A percentile compares a stretch with the other conserved stretches of the same genome.
These are phyloP conservation scores for Eulemur mongoz DNA, from an alignment of 2,797 vertebrate species.

Conservation along the genomic window DNA sequence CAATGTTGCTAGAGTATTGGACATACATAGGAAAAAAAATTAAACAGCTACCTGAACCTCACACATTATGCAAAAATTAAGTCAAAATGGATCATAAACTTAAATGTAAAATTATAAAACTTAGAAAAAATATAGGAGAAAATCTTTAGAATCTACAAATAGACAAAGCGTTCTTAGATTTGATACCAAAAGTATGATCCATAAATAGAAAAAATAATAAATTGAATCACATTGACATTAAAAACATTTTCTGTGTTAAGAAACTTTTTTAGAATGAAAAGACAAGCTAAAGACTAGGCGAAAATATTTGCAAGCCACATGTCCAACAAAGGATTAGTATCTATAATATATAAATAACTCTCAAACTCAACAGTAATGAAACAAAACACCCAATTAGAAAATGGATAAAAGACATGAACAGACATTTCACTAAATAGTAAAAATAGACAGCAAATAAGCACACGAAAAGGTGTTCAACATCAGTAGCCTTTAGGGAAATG, in stretches of 20 bases:
- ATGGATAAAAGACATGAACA: background rate
- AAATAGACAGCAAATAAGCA: background rate
- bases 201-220: background rate
- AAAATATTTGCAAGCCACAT: background rate
- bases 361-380: background rate
- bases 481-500: background rate
- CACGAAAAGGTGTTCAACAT: background rate
- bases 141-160: background rate
- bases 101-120: background rate
- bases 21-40: background rate
- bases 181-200: background rate
- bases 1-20: background rate
- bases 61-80: background rate
- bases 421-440: background rate
- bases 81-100: background rate
- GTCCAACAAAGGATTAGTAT: background rate
- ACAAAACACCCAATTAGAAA: background rate
- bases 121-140: background rate
- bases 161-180: background rate
- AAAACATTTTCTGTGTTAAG: background rate
- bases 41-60: background rate
- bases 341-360: background rate
- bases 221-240: background rate
- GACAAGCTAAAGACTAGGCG: background rate
- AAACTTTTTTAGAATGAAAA: background rate